Evolutionary conservation across 2,797 vertebrate genomes (phyloP).

Genomic region (Parauchenoglanis punctatus): DNA sequence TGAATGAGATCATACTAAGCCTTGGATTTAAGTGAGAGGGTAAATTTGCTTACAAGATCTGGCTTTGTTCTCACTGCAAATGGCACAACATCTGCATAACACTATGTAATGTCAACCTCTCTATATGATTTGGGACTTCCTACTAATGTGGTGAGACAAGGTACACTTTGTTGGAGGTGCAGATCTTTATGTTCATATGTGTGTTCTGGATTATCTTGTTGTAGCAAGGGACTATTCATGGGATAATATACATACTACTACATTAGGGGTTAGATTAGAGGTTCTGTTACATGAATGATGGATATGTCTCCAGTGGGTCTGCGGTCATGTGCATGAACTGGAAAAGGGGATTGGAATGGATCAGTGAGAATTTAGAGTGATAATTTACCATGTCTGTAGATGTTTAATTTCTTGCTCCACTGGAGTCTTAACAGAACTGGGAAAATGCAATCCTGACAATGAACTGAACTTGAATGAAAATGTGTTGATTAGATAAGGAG

Average conservation of each 20-base stretch:
- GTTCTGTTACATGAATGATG: background rate
- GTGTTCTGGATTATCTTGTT: background rate
- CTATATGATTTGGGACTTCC: background rate
- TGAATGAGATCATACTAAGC: background rate
- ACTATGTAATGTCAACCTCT: background rate
- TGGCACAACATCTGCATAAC: background rate
- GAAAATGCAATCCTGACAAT: background rate
- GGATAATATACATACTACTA: background rate
- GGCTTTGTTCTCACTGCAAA: background rate
- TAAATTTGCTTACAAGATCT: background rate
- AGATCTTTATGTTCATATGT: background rate
- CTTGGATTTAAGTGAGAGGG: background rate
- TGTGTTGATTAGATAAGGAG: background rate
- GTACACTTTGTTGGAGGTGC: background rate
- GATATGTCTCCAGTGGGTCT: background rate
- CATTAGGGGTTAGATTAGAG: background rate
- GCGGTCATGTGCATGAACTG: background rate
- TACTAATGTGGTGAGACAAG: background rate
- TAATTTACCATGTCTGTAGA: background rate
- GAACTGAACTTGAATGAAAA: background rate
- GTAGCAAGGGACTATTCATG: background rate
- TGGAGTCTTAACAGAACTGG: background rate
- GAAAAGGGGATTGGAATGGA: background rate
- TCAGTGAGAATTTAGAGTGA: background rate
- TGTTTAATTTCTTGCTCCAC: background rate